phyloP scores from a whole-genome alignment of 2,888 invertebrate genomes.

The Coenonympha arcania region DNA sequence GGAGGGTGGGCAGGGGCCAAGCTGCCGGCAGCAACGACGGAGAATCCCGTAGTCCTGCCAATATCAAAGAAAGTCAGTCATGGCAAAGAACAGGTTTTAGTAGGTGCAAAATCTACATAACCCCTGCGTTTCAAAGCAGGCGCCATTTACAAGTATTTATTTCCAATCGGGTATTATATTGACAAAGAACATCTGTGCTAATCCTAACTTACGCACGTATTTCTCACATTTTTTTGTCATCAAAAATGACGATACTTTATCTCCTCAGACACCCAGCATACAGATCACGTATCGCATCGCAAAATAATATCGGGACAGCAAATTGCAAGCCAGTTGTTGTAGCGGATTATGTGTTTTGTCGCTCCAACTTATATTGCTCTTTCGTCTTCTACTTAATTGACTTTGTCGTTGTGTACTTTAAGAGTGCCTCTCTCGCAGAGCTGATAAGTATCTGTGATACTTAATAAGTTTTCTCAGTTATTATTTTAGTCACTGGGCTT shows the following conservation, averaged over 20 bases:
- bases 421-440: not conserved
- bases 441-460: not conserved
- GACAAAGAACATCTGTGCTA: not conserved
- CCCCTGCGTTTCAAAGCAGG: too few species aligned
- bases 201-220: slow-evolving; percentile 11
- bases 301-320: slow-evolving; percentile 26
- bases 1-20: too few species aligned
- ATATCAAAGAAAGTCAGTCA: too few species aligned
- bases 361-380: slow-evolving; percentile 18
- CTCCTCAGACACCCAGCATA: slow-evolving; percentile 11
- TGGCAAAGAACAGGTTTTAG: too few species aligned
- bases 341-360: slow-evolving; percentile 24
- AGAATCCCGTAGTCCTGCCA: too few species aligned
- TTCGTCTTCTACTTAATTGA: slow-evolving; percentile 8
- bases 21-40: too few species aligned
- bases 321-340: slow-evolving; percentile 23
- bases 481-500: not conserved
- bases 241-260: slow-evolving; percentile 13
- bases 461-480: not conserved
- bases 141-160: too few species aligned
- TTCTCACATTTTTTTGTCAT: slow-evolving; percentile 22
- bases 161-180: not conserved
- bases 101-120: too few species aligned
- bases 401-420: not conserved
- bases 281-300: slow-evolving; percentile 23